These are phyloP conservation scores for Enteromius unitaeniatus DNA, from an alignment of 2,797 vertebrate species.

Conservation along the genomic window DNA sequence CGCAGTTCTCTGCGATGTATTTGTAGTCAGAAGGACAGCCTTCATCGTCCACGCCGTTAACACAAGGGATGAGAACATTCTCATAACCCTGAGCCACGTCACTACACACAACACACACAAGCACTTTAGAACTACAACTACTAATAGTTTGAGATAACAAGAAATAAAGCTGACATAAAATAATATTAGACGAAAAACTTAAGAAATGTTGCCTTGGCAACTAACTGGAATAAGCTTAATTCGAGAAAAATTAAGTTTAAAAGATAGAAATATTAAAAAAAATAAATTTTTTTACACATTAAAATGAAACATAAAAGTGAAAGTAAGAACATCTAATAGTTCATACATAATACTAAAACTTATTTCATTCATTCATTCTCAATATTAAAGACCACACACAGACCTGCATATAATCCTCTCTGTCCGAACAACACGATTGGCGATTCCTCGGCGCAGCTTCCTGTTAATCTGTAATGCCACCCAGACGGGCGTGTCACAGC, in stretches of 20 bases:
- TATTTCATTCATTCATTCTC: too few relatives aligned
- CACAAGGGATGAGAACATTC: constrained; percentile 91
- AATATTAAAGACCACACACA: background rate
- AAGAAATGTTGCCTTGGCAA: background rate
- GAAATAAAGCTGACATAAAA: background rate
- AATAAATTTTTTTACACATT: background rate
- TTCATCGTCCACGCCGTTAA: constrained; percentile 91
- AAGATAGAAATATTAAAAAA: background rate
- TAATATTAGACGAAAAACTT: background rate
- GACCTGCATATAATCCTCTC: constrained; percentile 91
- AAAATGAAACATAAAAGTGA: background rate
- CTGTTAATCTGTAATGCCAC: constrained; percentile 93
- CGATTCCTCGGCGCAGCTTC: constrained; percentile 86
- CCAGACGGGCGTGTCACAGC: constrained; percentile 88
- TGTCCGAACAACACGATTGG: constrained; percentile 84
- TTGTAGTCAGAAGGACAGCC: constrained; percentile 91
- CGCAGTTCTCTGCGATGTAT: constrained; percentile 94
- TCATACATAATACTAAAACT: background rate
- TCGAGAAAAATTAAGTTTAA: background rate
- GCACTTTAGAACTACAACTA: background rate
- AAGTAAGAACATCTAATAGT: background rate
- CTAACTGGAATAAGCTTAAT: background rate
- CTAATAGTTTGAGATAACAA: background rate
- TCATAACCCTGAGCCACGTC: constrained; percentile 92
- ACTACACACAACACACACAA: constrained; percentile 66